Percentiles rank a stretch among this genome's conserved stretches.
Evolutionary conservation across 2,797 vertebrate genomes (phyloP).

Genomic region (Peromyscus nudipes): DNA sequence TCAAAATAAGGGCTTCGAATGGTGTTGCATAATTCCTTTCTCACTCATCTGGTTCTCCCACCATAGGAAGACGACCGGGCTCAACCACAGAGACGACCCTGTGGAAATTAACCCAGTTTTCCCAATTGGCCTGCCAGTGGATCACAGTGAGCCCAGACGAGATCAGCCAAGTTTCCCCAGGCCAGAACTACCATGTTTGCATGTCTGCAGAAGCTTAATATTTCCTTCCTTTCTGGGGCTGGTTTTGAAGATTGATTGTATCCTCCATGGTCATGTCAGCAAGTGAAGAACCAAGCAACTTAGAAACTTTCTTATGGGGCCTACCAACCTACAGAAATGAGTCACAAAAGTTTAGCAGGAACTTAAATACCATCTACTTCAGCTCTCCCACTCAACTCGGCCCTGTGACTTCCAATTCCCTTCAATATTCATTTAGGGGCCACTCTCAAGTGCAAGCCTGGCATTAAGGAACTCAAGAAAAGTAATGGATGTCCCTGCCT

Average conservation of each 20-base stretch:
- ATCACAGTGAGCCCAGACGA: constrained; percentile 28
- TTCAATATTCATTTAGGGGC: not conserved
- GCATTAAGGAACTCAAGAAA: not conserved
- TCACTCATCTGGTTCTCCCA: not conserved
- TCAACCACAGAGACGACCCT: not conserved
- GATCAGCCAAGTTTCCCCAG: constrained; percentile 34
- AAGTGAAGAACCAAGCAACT: not conserved
- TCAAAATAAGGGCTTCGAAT: constrained; percentile 32
- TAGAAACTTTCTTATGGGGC: not conserved
- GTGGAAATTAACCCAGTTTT: not conserved
- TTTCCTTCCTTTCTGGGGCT: constrained; percentile 27
- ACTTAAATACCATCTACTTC: not conserved
- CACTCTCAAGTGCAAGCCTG: not conserved
- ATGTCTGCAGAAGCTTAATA: not conserved
- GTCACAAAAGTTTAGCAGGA: constrained; percentile 35
- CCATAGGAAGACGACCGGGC: not conserved
- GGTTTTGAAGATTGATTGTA: not conserved
- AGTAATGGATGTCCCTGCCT: not conserved
- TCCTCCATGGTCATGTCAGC: not conserved
- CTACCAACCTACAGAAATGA: not conserved
- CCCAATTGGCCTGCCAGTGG: not conserved
- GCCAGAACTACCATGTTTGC: not conserved
- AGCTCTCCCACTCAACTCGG: not conserved
- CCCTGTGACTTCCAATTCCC: not conserved
- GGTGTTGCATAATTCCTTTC: not conserved